phyloP scores from a whole-genome alignment of 1,140 invertebrate genomes.

The Venturia canescens region DNA sequence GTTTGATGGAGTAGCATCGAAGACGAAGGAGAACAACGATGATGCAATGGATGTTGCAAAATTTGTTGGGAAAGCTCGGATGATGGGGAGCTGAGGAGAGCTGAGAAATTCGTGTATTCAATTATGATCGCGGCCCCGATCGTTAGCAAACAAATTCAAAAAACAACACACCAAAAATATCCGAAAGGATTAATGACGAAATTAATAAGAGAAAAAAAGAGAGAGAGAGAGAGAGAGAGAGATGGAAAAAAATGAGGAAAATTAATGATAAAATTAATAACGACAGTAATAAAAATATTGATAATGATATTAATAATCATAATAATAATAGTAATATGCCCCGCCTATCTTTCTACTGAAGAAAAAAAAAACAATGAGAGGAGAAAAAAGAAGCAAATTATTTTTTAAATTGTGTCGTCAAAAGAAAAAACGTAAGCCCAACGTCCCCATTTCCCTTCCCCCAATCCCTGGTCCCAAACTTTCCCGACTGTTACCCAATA shows the following conservation, averaged over 20 bases:
- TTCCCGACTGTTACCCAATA: not conserved
- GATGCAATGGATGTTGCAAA: no score
- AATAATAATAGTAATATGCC: conserved; percentile 57
- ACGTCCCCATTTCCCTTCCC: conserved; percentile 47
- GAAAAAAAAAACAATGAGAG: conserved; percentile 45
- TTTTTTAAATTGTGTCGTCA: conserved; percentile 71
- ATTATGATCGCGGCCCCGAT: no score
- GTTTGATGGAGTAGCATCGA: no score
- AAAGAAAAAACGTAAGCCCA: conserved; percentile 63
- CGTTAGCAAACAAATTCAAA: no score
- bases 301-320: conserved; percentile 43
- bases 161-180: no score
- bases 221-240: no score
- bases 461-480: not conserved
- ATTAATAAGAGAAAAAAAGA: not conserved
- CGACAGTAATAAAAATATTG: conserved; percentile 51
- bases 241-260: conserved; percentile 42
- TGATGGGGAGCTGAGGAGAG: no score
- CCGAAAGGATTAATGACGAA: no score
- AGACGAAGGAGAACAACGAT: no score
- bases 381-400: conserved; percentile 63
- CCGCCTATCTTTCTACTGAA: conserved; percentile 71
- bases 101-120: no score
- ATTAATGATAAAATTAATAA: conserved; percentile 45
- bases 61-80: no score